These are phyloP conservation scores for Plodia interpunctella DNA, from an alignment of 1,140 invertebrate genomes.

Conservation along the genomic window DNA sequence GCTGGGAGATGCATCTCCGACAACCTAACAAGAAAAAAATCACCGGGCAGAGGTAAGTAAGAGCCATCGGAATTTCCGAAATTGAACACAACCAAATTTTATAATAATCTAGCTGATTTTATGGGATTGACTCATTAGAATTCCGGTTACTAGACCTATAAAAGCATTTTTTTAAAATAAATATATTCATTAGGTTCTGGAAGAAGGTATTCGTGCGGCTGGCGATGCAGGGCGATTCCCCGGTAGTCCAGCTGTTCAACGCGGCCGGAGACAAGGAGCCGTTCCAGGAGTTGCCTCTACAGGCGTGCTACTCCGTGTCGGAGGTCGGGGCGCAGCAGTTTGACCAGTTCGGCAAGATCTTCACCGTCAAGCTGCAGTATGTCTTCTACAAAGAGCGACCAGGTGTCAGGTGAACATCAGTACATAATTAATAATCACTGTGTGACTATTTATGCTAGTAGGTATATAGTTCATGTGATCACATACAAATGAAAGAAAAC, in stretches of 20 bases:
- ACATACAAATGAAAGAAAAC: too few species aligned
- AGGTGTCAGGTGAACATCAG: conserved; percentile 82
- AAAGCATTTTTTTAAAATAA: too few species aligned
- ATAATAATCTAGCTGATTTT: too few species aligned
- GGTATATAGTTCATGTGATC: too few species aligned
- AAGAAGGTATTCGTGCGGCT: conserved; percentile 96
- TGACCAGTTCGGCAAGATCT: conserved; percentile 99
- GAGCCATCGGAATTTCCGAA: too few species aligned
- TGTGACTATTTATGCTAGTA: too few species aligned
- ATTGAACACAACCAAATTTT: too few species aligned
- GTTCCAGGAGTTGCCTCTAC: conserved; percentile 94
- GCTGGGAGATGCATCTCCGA: conserved; percentile 97
- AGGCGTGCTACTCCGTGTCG: conserved; percentile 95
- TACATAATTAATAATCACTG: too few species aligned
- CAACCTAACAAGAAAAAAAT: conserved; percentile 99
- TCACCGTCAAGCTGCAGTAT: conserved; percentile 98
- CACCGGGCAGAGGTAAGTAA: conserved; percentile 89
- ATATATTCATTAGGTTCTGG: conserved; percentile 98
- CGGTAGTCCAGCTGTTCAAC: conserved; percentile 91
- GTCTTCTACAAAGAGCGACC: conserved; percentile 99
- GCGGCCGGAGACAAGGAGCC: conserved; percentile 92
- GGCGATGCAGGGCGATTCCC: conserved; percentile 87
- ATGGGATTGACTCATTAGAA: too few species aligned
- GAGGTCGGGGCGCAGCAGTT: conserved; percentile 97
- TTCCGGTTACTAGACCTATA: too few species aligned